A percentile compares a stretch with the other conserved stretches of the same genome.
Evolutionary conservation across 2,888 invertebrate species (phyloP).

Genomic region (Anoplius nigerrimus): DNA sequence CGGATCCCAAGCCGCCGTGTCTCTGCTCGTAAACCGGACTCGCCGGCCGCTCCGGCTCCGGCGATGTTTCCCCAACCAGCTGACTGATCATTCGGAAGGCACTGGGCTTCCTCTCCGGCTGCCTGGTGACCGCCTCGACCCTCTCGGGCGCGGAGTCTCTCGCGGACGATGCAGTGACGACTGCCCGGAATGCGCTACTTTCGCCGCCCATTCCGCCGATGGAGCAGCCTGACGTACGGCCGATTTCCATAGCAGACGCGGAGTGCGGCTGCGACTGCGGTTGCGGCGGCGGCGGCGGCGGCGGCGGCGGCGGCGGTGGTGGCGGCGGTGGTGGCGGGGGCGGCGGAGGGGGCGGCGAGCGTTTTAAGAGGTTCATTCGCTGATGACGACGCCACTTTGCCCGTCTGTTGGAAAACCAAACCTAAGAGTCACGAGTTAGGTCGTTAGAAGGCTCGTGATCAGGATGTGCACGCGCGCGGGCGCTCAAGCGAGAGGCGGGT

Average conservation of each 20-base stretch:
- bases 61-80: constrained; percentile 66
- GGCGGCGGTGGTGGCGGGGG: constrained; percentile 77
- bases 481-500: too few relatives aligned
- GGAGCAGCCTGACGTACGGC: constrained; percentile 66
- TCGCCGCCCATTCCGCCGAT: constrained; percentile 89
- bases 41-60: constrained; percentile 46
- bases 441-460: constrained; percentile 76
- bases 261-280: constrained; percentile 74
- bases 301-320: constrained; percentile 75
- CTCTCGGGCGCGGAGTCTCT: constrained; percentile 46
- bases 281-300: constrained; percentile 75
- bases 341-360: constrained; percentile 79
- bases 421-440: constrained; percentile 89
- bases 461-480: constrained; percentile 11
- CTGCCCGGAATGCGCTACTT: constrained; percentile 90
- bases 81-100: constrained; percentile 73
- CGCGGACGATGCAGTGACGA: constrained; percentile 79
- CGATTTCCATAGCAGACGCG: constrained; percentile 66
- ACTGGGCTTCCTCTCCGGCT: constrained; percentile 67
- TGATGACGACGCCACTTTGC: constrained; percentile 98
- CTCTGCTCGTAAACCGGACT: constrained; percentile 54
- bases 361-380: constrained; percentile 94
- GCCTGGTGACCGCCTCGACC: constrained; percentile 38
- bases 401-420: constrained; percentile 99
- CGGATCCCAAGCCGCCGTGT: constrained; percentile 57